Percentiles rank a stretch among this genome's conserved stretches.
These are phyloP conservation scores for Gymnarchus niloticus DNA, from an alignment of 2,113 vertebrate genomes.

Conservation along the genomic window DNA sequence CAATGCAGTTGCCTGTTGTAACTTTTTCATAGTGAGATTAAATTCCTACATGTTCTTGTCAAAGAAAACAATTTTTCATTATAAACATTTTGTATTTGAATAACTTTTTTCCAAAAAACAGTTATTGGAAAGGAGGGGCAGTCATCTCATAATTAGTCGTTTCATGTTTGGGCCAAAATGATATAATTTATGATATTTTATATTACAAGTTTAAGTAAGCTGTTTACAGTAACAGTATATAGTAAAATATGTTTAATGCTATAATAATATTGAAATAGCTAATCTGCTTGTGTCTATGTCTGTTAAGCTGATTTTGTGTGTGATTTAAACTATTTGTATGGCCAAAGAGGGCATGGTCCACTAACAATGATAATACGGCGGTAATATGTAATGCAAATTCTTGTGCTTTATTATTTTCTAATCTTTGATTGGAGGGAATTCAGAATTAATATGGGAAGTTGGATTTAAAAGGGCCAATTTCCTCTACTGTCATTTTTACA, in stretches of 20 bases:
- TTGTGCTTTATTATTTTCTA: neutral
- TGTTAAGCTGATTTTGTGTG: neutral
- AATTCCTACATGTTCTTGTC: too few relatives aligned
- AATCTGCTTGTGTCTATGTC: neutral
- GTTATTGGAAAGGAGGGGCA: too few relatives aligned
- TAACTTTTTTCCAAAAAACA: too few relatives aligned
- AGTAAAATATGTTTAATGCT: neutral
- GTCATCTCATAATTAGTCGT: too few relatives aligned
- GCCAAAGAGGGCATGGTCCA: neutral
- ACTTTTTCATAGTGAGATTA: too few relatives aligned
- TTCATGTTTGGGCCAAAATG: too few relatives aligned
- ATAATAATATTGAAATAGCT: neutral
- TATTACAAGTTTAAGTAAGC: neutral
- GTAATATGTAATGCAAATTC: neutral
- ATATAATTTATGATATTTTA: neutral
- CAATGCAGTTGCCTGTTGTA: too few relatives aligned
- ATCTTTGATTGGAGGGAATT: neutral
- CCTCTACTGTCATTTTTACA: neutral
- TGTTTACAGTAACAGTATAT: neutral
- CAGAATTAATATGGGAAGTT: neutral
- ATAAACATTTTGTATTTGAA: neutral
- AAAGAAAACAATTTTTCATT: too few relatives aligned
- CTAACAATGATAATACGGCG: neutral
- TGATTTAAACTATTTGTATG: neutral
- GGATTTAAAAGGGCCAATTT: neutral